These are phyloP conservation scores for Porphyrio hochstetteri DNA, from an alignment of 2,113 vertebrate species.

Conservation along the genomic window DNA sequence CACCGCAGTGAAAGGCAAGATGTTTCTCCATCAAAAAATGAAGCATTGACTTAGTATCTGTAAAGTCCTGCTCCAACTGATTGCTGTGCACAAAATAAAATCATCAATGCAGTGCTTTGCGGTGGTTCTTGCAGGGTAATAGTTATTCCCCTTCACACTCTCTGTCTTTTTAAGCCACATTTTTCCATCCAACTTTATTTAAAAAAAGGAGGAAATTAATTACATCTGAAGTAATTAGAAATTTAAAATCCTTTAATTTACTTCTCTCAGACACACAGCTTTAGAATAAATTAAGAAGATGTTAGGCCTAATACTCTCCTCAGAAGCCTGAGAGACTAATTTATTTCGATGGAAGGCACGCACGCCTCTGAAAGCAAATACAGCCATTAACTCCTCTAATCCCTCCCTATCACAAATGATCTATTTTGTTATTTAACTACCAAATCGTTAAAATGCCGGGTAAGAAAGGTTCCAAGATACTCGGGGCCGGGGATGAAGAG, in stretches of 20 bases:
- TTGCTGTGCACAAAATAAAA: neutral
- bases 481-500: neutral
- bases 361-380: slow-evolving; percentile 40
- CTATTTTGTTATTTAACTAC: neutral
- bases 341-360: slow-evolving; percentile 12
- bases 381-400: slow-evolving; percentile 54
- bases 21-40: slow-evolving; percentile 3
- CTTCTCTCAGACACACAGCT: slow-evolving; percentile 34
- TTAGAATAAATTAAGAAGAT: slow-evolving; percentile 53
- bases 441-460: neutral
- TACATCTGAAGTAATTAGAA: slow-evolving; percentile 52
- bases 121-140: neutral
- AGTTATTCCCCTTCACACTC: neutral
- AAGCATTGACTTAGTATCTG: slow-evolving; percentile 3
- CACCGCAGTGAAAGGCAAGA: neutral
- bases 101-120: neutral
- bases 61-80: neutral
- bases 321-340: slow-evolving; percentile 52
- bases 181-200: neutral
- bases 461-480: neutral
- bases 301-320: slow-evolving; percentile 39
- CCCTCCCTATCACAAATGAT: neutral
- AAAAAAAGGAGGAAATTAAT: slow-evolving; percentile 49
- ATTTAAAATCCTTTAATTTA: slow-evolving; percentile 62
- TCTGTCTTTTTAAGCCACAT: slow-evolving; percentile 31